phyloP scores from a whole-genome alignment of 2,113 vertebrate genomes.

The Anthoscopus minutus region DNA sequence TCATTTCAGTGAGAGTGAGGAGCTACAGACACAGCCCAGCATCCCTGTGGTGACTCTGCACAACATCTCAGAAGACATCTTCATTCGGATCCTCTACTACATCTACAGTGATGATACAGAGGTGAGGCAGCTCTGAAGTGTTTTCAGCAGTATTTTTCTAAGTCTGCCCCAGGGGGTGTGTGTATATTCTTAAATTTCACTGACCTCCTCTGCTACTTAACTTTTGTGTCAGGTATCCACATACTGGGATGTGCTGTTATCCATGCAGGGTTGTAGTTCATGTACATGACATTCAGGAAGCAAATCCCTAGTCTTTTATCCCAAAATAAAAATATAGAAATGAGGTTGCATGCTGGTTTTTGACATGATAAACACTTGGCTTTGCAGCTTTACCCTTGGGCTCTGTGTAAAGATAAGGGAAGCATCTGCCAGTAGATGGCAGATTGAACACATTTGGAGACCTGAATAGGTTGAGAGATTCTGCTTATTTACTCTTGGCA shows the following conservation, averaged over 20 bases:
- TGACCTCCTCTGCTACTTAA: not conserved
- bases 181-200: not conserved
- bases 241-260: not conserved
- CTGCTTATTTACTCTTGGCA: not conserved
- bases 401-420: not conserved
- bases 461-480: not conserved
- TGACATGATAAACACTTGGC: not conserved
- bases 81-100: conserved; percentile 88
- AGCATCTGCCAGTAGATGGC: conserved; percentile 55
- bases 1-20: conserved; percentile 89
- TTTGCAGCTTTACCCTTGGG: not conserved
- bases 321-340: not conserved
- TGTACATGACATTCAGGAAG: not conserved
- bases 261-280: not conserved
- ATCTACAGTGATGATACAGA: conserved; percentile 91
- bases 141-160: not conserved
- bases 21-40: conserved; percentile 81
- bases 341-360: not conserved
- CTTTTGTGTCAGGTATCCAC: not conserved
- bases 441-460: not conserved
- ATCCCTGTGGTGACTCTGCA: conserved; percentile 86
- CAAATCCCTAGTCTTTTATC: not conserved
- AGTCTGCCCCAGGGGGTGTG: not conserved
- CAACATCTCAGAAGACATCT: conserved; percentile 84
- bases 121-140: conserved; percentile 64